These are phyloP conservation scores for Halictus quadricinctus DNA, from an alignment of 2,888 invertebrate species.

Conservation along the genomic window DNA sequence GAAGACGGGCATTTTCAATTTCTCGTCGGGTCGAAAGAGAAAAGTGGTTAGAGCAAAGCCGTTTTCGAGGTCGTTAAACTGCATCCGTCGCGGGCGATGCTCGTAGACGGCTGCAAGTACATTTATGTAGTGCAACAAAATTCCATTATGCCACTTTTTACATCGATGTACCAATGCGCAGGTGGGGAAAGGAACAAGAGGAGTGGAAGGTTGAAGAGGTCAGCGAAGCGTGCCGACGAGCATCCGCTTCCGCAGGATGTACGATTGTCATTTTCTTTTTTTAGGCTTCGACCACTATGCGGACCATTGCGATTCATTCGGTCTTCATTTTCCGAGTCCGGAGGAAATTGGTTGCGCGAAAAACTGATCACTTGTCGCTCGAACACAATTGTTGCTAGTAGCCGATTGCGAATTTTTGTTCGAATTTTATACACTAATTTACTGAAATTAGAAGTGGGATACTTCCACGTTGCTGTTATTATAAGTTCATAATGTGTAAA, in stretches of 20 bases:
- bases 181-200: constrained; percentile 37
- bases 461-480: too few species aligned
- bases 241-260: constrained; percentile 81
- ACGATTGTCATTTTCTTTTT: constrained; percentile 72
- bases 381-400: background rate
- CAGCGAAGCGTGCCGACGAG: constrained; percentile 76
- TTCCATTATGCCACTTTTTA: constrained; percentile 32
- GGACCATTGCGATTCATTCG: constrained; percentile 31
- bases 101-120: background rate
- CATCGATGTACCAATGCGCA: constrained; percentile 53
- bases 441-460: too few species aligned
- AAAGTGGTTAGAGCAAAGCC: background rate
- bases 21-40: background rate
- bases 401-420: background rate
- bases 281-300: constrained; percentile 51
- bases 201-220: constrained; percentile 67
- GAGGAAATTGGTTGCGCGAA: constrained; percentile 30
- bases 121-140: constrained; percentile 62
- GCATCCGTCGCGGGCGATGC: background rate
- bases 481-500: too few species aligned
- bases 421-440: background rate
- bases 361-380: background rate
- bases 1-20: background rate
- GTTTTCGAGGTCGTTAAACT: constrained; percentile 10
- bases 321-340: constrained; percentile 41